Evolutionary conservation across 1,140 invertebrate genomes (phyloP).

Genomic region (Drosophila pachea): DNA sequence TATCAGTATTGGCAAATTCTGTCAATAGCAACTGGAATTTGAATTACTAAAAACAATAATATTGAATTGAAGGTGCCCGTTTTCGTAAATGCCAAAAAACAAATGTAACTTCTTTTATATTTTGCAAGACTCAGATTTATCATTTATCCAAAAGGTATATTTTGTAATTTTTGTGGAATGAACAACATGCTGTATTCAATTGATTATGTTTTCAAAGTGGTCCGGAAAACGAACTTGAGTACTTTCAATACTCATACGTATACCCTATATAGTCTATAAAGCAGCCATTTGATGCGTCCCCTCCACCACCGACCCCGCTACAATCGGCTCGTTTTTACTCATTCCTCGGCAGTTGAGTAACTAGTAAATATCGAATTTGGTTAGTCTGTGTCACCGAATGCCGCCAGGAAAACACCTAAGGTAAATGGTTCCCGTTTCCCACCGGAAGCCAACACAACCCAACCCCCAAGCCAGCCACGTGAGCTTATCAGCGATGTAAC

Average conservation of each 20-base stretch:
- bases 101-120: neutral
- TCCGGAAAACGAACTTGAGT: neutral
- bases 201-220: constrained; percentile 4
- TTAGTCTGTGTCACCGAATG: too few relatives aligned
- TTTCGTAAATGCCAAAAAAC: neutral
- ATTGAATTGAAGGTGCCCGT: neutral
- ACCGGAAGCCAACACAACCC: constrained; percentile 44
- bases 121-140: constrained; percentile 8
- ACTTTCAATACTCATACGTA: neutral
- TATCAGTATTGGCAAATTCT: neutral
- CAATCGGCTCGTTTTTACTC: too few relatives aligned
- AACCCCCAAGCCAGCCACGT: constrained; percentile 30
- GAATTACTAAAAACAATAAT: neutral
- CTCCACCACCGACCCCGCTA: too few relatives aligned
- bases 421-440: constrained; percentile 42
- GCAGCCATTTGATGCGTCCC: too few relatives aligned
- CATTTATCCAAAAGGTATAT: neutral
- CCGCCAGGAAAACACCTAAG: constrained; percentile 3
- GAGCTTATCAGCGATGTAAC: constrained; percentile 55
- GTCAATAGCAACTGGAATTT: constrained; percentile 17
- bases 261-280: neutral
- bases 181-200: neutral
- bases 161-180: constrained; percentile 9
- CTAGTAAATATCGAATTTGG: too few relatives aligned
- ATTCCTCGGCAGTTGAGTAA: too few relatives aligned